Percentiles rank a stretch among this genome's conserved stretches.
These are phyloP conservation scores for Drosophila ezoana DNA, from an alignment of 2,888 invertebrate species.

Conservation along the genomic window DNA sequence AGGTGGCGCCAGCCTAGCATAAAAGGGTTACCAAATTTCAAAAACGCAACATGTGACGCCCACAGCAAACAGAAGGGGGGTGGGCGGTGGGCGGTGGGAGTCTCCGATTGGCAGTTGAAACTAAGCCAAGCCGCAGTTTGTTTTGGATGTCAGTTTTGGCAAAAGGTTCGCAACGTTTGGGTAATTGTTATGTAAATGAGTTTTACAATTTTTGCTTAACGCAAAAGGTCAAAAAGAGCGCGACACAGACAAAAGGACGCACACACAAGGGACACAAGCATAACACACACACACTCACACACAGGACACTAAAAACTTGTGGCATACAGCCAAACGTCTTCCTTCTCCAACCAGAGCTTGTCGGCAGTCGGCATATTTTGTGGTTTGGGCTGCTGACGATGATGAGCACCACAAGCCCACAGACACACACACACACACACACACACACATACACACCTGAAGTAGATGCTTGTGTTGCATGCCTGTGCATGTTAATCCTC, in stretches of 20 bases:
- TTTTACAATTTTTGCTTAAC: constrained; percentile 76
- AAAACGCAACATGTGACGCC: constrained; percentile 58
- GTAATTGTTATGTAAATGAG: constrained; percentile 81
- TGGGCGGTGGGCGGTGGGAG: no score
- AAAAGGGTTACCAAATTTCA: constrained; percentile 28
- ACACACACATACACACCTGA: constrained; percentile 8
- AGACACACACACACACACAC: background rate
- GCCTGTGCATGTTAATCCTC: constrained; percentile 57
- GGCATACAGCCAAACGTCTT: background rate
- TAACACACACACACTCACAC: constrained; percentile 11
- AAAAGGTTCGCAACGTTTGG: constrained; percentile 55
- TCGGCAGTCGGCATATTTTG: constrained; percentile 69
- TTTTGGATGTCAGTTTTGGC: constrained; percentile 25
- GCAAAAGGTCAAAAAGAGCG: constrained; percentile 66
- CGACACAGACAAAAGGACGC: constrained; percentile 30
- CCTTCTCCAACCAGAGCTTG: constrained; percentile 23
- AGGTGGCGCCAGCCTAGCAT: constrained; percentile 62
- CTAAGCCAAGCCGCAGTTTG: constrained; percentile 30
- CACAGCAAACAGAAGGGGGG: background rate
- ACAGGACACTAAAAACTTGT: constrained; percentile 1
- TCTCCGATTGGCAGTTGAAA: constrained; percentile 17
- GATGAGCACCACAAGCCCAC: constrained; percentile 20
- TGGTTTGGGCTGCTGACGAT: constrained; percentile 34
- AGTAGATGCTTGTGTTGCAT: constrained; percentile 38
- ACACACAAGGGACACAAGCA: constrained; percentile 7